phyloP scores from a whole-genome alignment of 1,140 invertebrate genomes.

The Drosophila melanica region DNA sequence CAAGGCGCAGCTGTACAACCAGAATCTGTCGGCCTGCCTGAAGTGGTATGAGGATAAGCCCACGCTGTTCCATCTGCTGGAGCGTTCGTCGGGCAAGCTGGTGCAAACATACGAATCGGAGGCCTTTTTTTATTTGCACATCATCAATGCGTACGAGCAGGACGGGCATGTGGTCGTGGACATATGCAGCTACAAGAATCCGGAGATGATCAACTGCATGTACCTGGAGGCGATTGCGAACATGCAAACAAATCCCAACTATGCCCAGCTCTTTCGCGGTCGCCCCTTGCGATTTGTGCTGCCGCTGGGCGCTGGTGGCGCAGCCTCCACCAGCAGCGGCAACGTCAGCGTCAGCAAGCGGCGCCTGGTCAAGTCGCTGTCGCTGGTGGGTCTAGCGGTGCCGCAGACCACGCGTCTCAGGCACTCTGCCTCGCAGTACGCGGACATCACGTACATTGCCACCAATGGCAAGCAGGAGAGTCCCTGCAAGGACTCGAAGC shows the following conservation, averaged over 20 bases:
- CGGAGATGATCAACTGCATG: conserved; percentile 93
- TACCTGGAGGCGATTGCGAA: conserved; percentile 91
- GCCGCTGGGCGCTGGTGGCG: conserved; percentile 79
- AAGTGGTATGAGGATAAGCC: conserved; percentile 90
- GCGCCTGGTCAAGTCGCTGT: conserved; percentile 69
- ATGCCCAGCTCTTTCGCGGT: conserved; percentile 91
- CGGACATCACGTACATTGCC: conserved; percentile 67
- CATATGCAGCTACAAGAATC: conserved; percentile 92
- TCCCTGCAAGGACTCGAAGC: conserved; percentile 19
- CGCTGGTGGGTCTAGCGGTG: conserved; percentile 49
- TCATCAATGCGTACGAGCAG: conserved; percentile 94
- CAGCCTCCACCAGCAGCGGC: neutral
- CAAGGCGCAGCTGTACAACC: conserved; percentile 86
- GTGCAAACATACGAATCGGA: conserved; percentile 88
- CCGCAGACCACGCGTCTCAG: conserved; percentile 48
- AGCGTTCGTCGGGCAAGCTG: conserved; percentile 86
- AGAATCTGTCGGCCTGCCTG: conserved; percentile 87
- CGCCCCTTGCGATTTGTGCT: conserved; percentile 90
- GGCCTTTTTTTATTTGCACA: conserved; percentile 93
- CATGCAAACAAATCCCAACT: conserved; percentile 91
- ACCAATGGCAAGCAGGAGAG: conserved; percentile 54
- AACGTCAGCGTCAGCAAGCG: conserved; percentile 4
- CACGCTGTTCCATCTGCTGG: conserved; percentile 91
- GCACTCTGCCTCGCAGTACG: conserved; percentile 70
- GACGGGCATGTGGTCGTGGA: conserved; percentile 90